Base-by-base conservation (phyloP, 2,113 vertebrate genomes). In the Anguilla rostrata region DNA sequence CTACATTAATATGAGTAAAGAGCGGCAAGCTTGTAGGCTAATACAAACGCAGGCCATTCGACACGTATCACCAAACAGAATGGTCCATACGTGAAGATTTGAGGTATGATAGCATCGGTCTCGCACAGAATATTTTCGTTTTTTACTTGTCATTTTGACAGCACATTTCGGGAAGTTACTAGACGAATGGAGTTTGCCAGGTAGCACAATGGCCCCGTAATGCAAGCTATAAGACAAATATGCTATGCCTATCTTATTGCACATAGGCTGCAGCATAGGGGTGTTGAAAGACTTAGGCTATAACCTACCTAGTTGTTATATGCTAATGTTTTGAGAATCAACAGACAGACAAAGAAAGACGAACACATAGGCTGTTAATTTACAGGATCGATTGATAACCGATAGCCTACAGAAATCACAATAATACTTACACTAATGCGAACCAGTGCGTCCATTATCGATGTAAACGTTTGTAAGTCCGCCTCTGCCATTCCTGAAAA, bases 401-500 rank as follows among this genome's bases (percentile, higher is more conserved):
- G 78, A 12, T 26, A 26, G 60, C 18, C 60, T 66, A 79, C 41
- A 82, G 80, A 39, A 79, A 90, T 81, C n/a, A 39, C 49, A 34
- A 57, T 89, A 86, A 84, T 88, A 96, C 98, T 98, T 91, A 98
- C 97, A 93, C 96, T 98, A 86, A 98, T 97, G 92, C 97, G 96
- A 93, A 97, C 97, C 93, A 98, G 93, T 7, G 96, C 97, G 89
- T 99, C 98, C 98, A 98, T 98, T 91, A 98, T 96, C 71, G 97
- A 97, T 66, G 97, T 97, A 89, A 98, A 97, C 84, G 96, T 96
- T 92, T 97, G 96, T 88, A 98, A 91, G n/a, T 98, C 98, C 82
- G 96, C 95, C 87, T 98, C 97, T 89, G 97, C 97, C 98, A 98
- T 98, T 75, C 81, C 57, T 29, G 78, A 85, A 83, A 88, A 83